A percentile compares a stretch with the other conserved stretches of the same genome.
These are phyloP conservation scores for Chironomus striatipennis DNA, from an alignment of 1,140 invertebrate genomes.

Conservation along the genomic window DNA sequence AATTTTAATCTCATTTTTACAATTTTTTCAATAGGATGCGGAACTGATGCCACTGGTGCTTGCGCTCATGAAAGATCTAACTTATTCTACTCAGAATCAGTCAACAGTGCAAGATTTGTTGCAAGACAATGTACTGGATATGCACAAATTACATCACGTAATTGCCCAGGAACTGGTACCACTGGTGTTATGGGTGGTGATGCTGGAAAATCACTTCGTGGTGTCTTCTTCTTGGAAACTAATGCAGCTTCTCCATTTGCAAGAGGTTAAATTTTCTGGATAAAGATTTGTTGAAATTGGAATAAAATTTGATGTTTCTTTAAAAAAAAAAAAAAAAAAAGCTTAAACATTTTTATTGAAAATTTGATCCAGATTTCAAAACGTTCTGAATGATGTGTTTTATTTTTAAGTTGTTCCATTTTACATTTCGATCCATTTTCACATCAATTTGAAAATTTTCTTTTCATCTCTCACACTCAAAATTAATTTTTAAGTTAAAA, in stretches of 20 bases:
- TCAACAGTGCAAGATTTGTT: constrained; percentile 28
- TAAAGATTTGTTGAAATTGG: no score
- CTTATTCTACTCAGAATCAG: constrained; percentile 38
- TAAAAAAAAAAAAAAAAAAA: no score
- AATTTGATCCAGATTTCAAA: no score
- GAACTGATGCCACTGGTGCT: constrained; percentile 34
- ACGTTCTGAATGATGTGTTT: no score
- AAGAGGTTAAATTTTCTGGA: neutral
- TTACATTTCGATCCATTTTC: no score
- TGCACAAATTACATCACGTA: neutral
- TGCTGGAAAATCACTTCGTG: neutral
- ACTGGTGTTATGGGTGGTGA: neutral
- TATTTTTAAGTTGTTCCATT: no score
- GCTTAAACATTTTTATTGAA: no score
- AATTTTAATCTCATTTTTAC: no score
- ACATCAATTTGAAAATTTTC: no score
- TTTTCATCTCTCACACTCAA: no score
- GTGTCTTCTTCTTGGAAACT: neutral
- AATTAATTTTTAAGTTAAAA: no score
- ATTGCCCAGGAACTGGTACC: neutral
- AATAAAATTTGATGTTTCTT: no score
- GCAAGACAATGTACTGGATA: constrained; percentile 26
- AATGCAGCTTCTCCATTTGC: neutral
- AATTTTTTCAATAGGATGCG: constrained; percentile 33
- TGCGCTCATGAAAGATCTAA: constrained; percentile 43